Evolutionary conservation across 2,888 invertebrate species (phyloP).

Genomic region (Pilophorus perplexus): DNA sequence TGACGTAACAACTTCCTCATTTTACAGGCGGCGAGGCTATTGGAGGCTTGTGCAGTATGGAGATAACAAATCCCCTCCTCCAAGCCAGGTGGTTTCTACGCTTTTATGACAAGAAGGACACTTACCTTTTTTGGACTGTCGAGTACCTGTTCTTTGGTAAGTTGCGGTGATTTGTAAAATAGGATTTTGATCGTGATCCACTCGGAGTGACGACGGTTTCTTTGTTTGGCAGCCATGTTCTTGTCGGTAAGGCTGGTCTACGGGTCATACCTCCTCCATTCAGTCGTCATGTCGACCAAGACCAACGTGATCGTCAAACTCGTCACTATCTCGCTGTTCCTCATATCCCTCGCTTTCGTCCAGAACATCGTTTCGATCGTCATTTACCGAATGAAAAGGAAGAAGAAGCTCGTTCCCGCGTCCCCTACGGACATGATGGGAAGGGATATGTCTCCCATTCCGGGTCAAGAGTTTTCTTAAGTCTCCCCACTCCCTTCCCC

Average conservation of each 20-base stretch:
- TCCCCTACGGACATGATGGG: neutral
- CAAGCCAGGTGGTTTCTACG: conserved; percentile 64
- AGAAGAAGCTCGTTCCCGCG: neutral
- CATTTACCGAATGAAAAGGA: neutral
- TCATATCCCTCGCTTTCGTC: conserved; percentile 56
- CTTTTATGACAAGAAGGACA: conserved; percentile 56
- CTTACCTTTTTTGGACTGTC: conserved; percentile 54
- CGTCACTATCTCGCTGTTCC: conserved; percentile 53
- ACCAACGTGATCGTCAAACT: conserved; percentile 50
- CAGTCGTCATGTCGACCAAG: conserved; percentile 50
- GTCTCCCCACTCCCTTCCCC: too few species aligned
- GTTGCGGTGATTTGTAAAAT: neutral
- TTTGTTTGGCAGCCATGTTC: conserved; percentile 42
- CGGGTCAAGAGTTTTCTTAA: too few species aligned
- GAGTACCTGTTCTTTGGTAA: conserved; percentile 56
- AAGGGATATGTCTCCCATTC: too few species aligned
- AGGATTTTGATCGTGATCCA: neutral
- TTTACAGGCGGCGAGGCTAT: conserved; percentile 48
- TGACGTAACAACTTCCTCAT: neutral
- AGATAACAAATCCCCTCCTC: conserved; percentile 62
- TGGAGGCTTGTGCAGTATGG: conserved; percentile 58
- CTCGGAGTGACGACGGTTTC: neutral
- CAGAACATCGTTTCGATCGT: conserved; percentile 52
- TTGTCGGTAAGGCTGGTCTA: conserved; percentile 58
- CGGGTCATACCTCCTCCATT: conserved; percentile 57